Evolutionary conservation across 2,888 invertebrate species (phyloP), one percentile per base, ranked within the genome.

Genomic region (Plusia festucae): DNA sequence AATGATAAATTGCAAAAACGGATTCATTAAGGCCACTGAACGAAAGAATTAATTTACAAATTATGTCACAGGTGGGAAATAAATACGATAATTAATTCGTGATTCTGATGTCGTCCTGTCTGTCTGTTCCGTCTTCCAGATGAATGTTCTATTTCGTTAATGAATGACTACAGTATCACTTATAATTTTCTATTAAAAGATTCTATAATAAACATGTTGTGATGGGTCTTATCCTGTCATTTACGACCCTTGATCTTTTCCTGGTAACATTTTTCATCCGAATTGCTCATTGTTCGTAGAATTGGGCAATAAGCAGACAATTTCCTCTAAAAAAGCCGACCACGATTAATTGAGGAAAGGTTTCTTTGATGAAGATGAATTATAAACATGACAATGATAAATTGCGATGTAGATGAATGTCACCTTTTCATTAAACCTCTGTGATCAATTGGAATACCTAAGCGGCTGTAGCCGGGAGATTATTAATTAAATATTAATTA

Each of bases 371-470:
- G 83, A 81, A 82, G 85, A 83, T 79, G 72, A 82, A 83, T 84
- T 82, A 82, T 77, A 78, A 82, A 82, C 82, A 82, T 79, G 85
- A 83, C 85, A 79, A 66, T 76, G 85, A 85, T 76, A 72, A 80
- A 85, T 79, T 70, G 62, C 16, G 49, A 53, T 40, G 54, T 65
- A 64, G 67, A 70, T 71, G 56, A 70, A 65, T 78, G 82, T 81
- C 82, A 82, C 78, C 76, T 82, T 84, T 82, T 84, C 81, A 83
- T 82, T 83, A 80, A 77, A 78, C 59, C 73, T 66, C 68, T 65
- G 60, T 80, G 67, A 75, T 81, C 82, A 81, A 83, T 82, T 73
- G 78, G 68, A 73, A 74, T 68, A 68, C 63, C 69, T 54, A 54
- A 58, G 32, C 60, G 57, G 30, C 49, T 65, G 52, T 56, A 55